Base-by-base conservation (phyloP, 2,113 vertebrate genomes). In the Emydocephalus ijimae region DNA sequence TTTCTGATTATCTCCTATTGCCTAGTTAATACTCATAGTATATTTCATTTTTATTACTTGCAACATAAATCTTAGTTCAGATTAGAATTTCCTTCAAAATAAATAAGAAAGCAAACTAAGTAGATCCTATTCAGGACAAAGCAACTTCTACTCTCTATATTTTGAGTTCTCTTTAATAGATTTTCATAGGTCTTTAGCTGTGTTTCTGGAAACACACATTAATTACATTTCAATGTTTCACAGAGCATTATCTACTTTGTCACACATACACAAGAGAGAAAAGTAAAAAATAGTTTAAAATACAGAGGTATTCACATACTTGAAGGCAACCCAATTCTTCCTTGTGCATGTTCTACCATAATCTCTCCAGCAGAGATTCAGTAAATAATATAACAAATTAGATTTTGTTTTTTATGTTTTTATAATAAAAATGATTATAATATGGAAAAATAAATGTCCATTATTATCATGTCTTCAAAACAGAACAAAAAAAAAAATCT, bases 331-430 rank as follows among this genome's bases (percentile, higher is more conserved):
- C 86, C 34, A 23, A 89, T 39, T 86, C 34, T 61, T 0, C 7
- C 57, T 5, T 10, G 57, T 18, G 0, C 0, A 0, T 59, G 5
- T 14, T 59, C 48, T 0, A 12, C 81, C 90, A 48, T 15, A 54
- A 87, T 4, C 11, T 69, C 18, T 45, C 54, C 1, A 0, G 0
- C 43, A 43, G 90, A 26, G 1, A 55, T 15, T 21, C 34, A 0
- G 18, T 54, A 0, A 1, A 74, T 3, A 93, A 89, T 88, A 39
- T 26, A 11, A 64, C 52, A 92, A 92, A 90, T 1, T 34, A 69
- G 2, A 15, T 26, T 54, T 24, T 43, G 50, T n/a, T 24, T 87
- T 5, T 91, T 6, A 43, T 52, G 94, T 92, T 57, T 34, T 2
- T 0, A 5, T 14, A 69, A 64, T 56, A 26, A 89, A 23, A 89